Percentiles rank a stretch among this genome's conserved stretches.
Evolutionary conservation across 2,888 invertebrate species (phyloP).

Genomic region (Brachyopa scutellaris): DNA sequence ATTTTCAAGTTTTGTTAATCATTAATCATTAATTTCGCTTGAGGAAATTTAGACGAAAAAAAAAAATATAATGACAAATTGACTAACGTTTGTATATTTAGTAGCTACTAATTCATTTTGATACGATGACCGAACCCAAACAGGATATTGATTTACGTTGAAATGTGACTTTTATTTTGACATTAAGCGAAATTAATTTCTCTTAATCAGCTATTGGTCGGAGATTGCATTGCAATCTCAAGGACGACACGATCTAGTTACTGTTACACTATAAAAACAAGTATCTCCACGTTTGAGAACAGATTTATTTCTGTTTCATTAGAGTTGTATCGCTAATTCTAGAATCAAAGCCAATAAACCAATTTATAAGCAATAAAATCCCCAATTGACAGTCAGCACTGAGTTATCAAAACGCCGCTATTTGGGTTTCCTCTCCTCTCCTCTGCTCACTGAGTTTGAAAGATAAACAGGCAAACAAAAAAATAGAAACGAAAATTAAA

Average conservation of each 20-base stretch:
- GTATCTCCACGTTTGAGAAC: neutral
- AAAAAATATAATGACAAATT: too few species aligned
- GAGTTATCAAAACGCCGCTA: too few species aligned
- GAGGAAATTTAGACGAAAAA: neutral
- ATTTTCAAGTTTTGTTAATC: neutral
- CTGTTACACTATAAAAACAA: neutral
- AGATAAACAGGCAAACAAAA: neutral
- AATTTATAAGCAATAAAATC: conserved; percentile 13
- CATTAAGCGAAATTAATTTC: neutral
- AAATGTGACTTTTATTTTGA: conserved; percentile 14
- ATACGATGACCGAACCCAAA: neutral
- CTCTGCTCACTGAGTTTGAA: neutral
- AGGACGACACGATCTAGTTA: conserved; percentile 5
- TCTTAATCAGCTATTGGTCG: conserved; percentile 15
- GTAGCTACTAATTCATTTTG: too few species aligned
- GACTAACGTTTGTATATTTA: too few species aligned
- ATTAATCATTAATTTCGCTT: conserved; percentile 30
- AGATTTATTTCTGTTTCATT: conserved; percentile 17
- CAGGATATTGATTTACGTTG: conserved; percentile 6
- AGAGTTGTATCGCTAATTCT: conserved; percentile 5
- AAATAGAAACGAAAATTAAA: conserved; percentile 2
- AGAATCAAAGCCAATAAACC: conserved; percentile 23
- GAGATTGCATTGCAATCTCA: conserved; percentile 14
- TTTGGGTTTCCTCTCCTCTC: too few species aligned
- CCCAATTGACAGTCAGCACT: conserved; percentile 7